phyloP scores from a whole-genome alignment of 2,888 invertebrate genomes.

The Oegoconia quadripuncta region DNA sequence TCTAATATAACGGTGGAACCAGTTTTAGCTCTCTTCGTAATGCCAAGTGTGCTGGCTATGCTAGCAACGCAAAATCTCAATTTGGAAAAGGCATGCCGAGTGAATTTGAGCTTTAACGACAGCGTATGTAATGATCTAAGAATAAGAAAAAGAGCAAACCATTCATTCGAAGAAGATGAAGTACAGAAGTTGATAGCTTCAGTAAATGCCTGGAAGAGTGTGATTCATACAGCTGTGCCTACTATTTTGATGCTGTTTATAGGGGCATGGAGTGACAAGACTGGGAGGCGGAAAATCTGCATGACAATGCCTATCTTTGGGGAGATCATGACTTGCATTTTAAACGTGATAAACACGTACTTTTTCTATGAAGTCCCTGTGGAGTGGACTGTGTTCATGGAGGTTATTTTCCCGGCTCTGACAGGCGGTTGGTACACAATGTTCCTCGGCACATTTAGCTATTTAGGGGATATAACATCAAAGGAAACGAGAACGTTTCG shows the following conservation, averaged over 20 bases:
- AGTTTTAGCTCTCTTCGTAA: conserved; percentile 81
- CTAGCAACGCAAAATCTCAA: conserved; percentile 90
- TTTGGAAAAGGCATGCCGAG: conserved; percentile 91
- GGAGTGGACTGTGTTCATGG: conserved; percentile 74
- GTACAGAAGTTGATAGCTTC: conserved; percentile 80
- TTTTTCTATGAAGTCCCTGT: conserved; percentile 76
- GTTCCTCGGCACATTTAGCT: conserved; percentile 79
- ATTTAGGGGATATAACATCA: conserved; percentile 79
- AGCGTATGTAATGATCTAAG: conserved; percentile 86
- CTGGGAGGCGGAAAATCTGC: conserved; percentile 78
- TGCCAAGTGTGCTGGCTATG: conserved; percentile 83
- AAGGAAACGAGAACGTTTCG: conserved; percentile 78
- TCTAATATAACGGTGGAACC: conserved; percentile 83
- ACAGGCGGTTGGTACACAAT: conserved; percentile 79
- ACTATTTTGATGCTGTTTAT: conserved; percentile 76
- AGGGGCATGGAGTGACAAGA: conserved; percentile 82
- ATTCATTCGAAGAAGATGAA: conserved; percentile 81
- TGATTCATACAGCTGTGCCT: conserved; percentile 75
- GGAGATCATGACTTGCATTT: conserved; percentile 69
- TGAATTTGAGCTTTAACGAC: conserved; percentile 85
- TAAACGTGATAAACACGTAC: conserved; percentile 75
- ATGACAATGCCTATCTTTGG: conserved; percentile 79
- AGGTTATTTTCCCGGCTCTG: conserved; percentile 71
- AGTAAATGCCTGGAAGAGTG: conserved; percentile 76
- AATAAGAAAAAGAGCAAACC: conserved; percentile 83